These are phyloP conservation scores for Aleiodes leptofemur DNA, from an alignment of 2,888 invertebrate species.

Conservation along the genomic window DNA sequence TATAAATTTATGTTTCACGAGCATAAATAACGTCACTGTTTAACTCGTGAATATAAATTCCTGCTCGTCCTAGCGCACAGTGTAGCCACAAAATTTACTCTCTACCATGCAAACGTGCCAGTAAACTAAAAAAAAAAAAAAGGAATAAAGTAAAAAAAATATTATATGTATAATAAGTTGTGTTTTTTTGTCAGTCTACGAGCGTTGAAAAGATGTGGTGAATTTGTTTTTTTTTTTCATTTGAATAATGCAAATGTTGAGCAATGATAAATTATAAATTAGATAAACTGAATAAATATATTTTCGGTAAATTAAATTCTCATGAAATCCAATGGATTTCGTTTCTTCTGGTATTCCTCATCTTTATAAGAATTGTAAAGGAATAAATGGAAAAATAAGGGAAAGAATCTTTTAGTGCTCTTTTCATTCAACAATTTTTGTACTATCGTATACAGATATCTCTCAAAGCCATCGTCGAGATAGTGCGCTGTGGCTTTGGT, in stretches of 20 bases:
- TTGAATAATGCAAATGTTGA: too few relatives aligned
- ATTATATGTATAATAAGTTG: slow-evolving; percentile 16
- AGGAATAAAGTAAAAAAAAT: background rate
- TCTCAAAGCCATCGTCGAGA: slow-evolving; percentile 14
- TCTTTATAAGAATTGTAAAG: background rate
- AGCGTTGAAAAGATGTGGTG: too few relatives aligned
- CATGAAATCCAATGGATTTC: background rate
- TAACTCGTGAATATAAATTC: slow-evolving; percentile 34
- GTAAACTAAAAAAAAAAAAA: slow-evolving; percentile 7
- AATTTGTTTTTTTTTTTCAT: too few relatives aligned
- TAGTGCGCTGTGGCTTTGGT: slow-evolving; percentile 15
- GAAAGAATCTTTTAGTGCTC: background rate
- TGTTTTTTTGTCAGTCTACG: background rate
- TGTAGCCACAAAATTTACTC: slow-evolving; percentile 22
- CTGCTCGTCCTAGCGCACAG: slow-evolving; percentile 24
- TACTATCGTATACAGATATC: slow-evolving; percentile 22
- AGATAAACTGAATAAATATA: too few relatives aligned
- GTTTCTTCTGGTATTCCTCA: background rate
- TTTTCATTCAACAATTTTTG: slow-evolving; percentile 3
- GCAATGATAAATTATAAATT: too few relatives aligned
- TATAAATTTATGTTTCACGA: slow-evolving; percentile 19
- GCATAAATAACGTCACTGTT: slow-evolving; percentile 35
- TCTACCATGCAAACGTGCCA: slow-evolving; percentile 7
- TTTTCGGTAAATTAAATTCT: too few relatives aligned
- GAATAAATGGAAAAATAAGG: slow-evolving; percentile 5